Conservation (phyloP, 2,113 vertebrate genomes). For the Erinaceus europaeus region DNA sequence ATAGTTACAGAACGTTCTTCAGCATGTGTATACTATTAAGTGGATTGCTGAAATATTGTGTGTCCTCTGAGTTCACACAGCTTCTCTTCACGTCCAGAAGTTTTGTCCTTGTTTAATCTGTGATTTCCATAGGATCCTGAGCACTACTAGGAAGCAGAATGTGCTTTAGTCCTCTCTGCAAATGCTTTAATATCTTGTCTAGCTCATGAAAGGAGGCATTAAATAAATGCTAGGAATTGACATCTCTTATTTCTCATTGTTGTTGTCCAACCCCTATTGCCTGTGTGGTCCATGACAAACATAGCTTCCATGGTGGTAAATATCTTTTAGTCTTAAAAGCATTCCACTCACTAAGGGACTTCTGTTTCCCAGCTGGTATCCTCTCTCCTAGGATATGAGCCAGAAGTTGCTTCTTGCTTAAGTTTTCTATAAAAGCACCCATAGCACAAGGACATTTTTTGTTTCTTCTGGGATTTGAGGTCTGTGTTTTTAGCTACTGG, state of each 20-base stretch:
- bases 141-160: not conserved
- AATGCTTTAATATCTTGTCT: no score
- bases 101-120: not conserved
- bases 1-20: not conserved
- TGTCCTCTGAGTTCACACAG: not conserved
- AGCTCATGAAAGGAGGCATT: not conserved
- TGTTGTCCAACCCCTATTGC: not conserved
- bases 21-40: fast-evolving
- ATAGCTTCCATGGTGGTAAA: fast-evolving
- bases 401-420: not conserved
- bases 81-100: not conserved
- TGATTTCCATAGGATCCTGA: not conserved
- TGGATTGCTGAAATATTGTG: fast-evolving
- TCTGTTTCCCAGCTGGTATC: not conserved
- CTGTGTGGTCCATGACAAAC: not conserved
- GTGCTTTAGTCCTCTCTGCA: fast-evolving
- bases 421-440: not conserved
- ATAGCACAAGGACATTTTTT: not conserved
- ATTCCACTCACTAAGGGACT: not conserved
- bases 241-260: not conserved
- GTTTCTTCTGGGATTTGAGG: not conserved
- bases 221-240: not conserved
- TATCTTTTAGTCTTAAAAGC: not conserved
- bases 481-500: not conserved
- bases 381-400: not conserved